Evolutionary conservation across 2,888 invertebrate species (phyloP).

Genomic region (Trichogramma evanescens): DNA sequence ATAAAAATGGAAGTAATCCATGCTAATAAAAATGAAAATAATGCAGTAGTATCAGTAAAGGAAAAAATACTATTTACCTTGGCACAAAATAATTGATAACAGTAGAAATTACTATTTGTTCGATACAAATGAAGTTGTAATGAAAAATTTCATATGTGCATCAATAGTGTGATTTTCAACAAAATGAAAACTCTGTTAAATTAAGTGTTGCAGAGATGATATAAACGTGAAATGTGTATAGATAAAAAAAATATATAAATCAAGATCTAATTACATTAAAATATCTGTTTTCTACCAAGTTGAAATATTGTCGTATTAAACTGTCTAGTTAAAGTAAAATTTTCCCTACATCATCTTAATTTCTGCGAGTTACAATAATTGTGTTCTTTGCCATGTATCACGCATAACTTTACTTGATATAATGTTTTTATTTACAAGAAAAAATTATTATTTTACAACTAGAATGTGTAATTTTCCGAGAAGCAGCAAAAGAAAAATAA

Average conservation of each 20-base stretch:
- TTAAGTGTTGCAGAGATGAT: slow-evolving; percentile 15
- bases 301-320: too few species aligned
- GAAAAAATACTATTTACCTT: slow-evolving; percentile 14
- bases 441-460: slow-evolving; percentile 4
- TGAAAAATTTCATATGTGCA: slow-evolving; percentile 21
- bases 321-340: too few species aligned
- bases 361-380: too few species aligned
- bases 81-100: slow-evolving; percentile 14
- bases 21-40: slow-evolving; percentile 12
- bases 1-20: slow-evolving; percentile 16
- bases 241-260: too few species aligned
- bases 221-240: slow-evolving; percentile 24
- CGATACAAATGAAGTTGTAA: slow-evolving; percentile 22
- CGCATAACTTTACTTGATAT: background rate
- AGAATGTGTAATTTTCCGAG: slow-evolving; percentile 19
- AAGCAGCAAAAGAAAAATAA: slow-evolving; percentile 17
- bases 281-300: too few species aligned
- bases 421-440: background rate
- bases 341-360: too few species aligned
- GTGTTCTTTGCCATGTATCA: slow-evolving; percentile 1
- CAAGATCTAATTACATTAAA: too few species aligned
- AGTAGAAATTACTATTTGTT: slow-evolving; percentile 21
- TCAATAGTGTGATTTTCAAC: slow-evolving; percentile 33
- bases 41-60: slow-evolving; percentile 17
- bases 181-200: slow-evolving; percentile 28